Conservation (phyloP, 2,113 vertebrate species). For the Oryzias javanicus region DNA sequence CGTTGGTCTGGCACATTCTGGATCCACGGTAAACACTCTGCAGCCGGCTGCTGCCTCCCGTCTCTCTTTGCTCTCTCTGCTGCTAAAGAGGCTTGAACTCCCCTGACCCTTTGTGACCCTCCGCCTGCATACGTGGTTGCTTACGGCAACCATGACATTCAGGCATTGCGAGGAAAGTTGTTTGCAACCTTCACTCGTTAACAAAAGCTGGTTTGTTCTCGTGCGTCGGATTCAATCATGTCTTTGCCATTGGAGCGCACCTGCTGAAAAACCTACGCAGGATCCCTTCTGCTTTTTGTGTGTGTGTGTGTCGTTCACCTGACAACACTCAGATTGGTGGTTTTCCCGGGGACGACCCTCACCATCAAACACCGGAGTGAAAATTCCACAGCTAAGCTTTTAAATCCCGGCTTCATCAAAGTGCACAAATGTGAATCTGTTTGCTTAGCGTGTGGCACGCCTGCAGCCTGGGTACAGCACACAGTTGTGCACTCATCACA, state of each 20-base stretch:
- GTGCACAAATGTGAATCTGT: conserved; percentile 68
- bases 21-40: conserved; percentile 24
- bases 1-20: conserved; percentile 26
- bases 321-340: conserved; percentile 43
- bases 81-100: conserved; percentile 54
- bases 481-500: conserved; percentile 31
- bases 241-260: neutral
- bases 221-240: neutral
- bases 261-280: too few relatives aligned
- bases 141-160: conserved; percentile 49
- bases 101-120: conserved; percentile 62
- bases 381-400: conserved; percentile 71
- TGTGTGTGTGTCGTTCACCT: conserved; percentile 35
- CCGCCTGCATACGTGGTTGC: conserved; percentile 44
- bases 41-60: conserved; percentile 27
- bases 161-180: conserved; percentile 30
- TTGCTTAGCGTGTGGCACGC: conserved; percentile 57
- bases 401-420: conserved; percentile 69
- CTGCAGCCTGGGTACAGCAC: conserved; percentile 41
- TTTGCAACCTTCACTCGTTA: conserved; percentile 18
- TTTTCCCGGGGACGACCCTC: conserved; percentile 14
- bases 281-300: too few relatives aligned
- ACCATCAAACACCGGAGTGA: conserved; percentile 53
- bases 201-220: neutral
- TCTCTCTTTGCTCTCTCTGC: conserved; percentile 34